Conservation (phyloP, 2,888 invertebrate genomes). For the Cordylochernes scorpioides region DNA sequence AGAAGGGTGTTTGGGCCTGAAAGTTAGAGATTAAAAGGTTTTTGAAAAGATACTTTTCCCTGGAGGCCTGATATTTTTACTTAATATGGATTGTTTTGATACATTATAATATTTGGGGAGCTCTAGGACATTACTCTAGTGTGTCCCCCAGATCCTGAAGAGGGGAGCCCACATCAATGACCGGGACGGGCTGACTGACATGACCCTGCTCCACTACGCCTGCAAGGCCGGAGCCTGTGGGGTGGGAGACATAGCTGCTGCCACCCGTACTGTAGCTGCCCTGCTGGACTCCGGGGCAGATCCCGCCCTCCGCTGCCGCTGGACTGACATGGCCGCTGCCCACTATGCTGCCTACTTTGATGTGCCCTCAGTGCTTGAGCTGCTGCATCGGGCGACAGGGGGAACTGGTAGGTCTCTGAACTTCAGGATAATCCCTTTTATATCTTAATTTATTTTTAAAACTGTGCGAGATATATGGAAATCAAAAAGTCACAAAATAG, state of each 20-base stretch:
- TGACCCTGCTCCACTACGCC: constrained; percentile 28
- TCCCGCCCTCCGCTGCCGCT: constrained; percentile 24
- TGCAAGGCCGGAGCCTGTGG: constrained; percentile 26
- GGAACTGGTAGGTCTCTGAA: constrained; percentile 7
- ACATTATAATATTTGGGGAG: neutral
- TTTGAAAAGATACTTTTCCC: too few relatives aligned
- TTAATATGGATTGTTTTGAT: too few relatives aligned
- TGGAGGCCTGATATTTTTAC: too few relatives aligned
- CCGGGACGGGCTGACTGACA: constrained; percentile 27
- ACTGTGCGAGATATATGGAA: too few relatives aligned
- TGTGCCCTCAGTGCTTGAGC: constrained; percentile 18
- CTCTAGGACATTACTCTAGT: neutral
- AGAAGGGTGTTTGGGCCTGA: too few relatives aligned
- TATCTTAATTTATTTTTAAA: too few relatives aligned
- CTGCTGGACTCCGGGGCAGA: constrained; percentile 22
- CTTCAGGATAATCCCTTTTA: too few relatives aligned
- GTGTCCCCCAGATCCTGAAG: constrained; percentile 21
- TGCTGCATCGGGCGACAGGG: constrained; percentile 11
- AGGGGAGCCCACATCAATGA: constrained; percentile 26
- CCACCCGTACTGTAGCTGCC: constrained; percentile 17
- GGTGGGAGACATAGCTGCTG: constrained; percentile 18
- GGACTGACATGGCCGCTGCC: constrained; percentile 28
- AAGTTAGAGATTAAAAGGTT: too few relatives aligned
- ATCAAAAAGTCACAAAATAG: too few relatives aligned
- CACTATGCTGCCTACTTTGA: constrained; percentile 29